Evolutionary conservation across 2,888 invertebrate species (phyloP).

Genomic region (Agrotis segetum): DNA sequence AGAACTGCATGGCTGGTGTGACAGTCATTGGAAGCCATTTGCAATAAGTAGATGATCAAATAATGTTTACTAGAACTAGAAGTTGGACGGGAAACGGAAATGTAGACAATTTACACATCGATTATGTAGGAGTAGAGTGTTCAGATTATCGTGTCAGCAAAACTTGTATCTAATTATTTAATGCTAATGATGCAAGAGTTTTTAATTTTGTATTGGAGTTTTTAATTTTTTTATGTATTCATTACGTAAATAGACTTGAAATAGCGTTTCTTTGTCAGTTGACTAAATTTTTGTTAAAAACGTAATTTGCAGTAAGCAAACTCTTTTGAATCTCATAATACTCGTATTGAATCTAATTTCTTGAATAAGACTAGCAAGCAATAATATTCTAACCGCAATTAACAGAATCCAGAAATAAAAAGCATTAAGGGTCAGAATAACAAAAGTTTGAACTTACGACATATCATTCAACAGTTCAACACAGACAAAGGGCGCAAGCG

Average conservation of each 20-base stretch:
- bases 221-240: too few species aligned
- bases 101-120: neutral
- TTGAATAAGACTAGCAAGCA: too few species aligned
- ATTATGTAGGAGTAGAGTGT: neutral
- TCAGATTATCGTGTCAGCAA: neutral
- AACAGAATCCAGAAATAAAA: neutral
- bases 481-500: conserved; percentile 28
- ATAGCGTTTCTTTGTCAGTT: too few species aligned
- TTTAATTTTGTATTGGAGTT: too few species aligned
- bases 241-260: too few species aligned
- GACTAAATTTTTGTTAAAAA: too few species aligned
- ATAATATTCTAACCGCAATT: too few species aligned
- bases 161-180: neutral
- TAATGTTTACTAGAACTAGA: conserved; percentile 12
- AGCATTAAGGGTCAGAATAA: neutral
- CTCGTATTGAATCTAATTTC: too few species aligned
- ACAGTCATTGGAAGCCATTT: conserved; percentile 25
- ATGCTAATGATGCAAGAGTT: too few species aligned
- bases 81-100: conserved; percentile 23
- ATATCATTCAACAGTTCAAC: neutral
- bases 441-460: conserved; percentile 12
- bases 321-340: neutral
- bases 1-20: conserved; percentile 16
- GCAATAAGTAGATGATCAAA: conserved; percentile 23
- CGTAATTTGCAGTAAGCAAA: too few species aligned